These are phyloP conservation scores for Eupithecia exiguata DNA, from an alignment of 2,888 invertebrate genomes.

Conservation along the genomic window DNA sequence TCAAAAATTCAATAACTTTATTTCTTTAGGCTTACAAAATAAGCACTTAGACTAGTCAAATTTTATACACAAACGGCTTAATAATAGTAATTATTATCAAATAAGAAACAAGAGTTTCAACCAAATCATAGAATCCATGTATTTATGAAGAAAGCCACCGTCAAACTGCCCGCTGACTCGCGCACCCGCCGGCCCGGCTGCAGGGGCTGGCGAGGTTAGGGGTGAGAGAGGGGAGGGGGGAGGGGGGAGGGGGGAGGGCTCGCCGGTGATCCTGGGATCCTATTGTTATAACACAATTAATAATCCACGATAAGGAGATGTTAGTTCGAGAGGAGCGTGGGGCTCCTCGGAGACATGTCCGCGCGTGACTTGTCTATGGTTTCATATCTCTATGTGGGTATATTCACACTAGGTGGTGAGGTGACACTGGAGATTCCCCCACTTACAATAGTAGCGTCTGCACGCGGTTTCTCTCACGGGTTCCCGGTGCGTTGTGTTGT, in stretches of 20 bases:
- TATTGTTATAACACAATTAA: slow-evolving; percentile 54
- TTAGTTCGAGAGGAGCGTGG: neutral
- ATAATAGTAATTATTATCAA: too few species aligned
- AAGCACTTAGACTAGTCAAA: too few species aligned
- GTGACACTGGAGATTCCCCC: neutral
- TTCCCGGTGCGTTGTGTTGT: too few species aligned
- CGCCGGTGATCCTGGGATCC: slow-evolving; percentile 37
- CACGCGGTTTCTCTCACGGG: neutral
- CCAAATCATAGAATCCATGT: too few species aligned
- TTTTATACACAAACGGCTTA: too few species aligned
- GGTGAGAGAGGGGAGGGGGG: neutral
- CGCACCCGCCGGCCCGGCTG: neutral
- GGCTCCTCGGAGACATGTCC: neutral
- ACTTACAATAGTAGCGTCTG: neutral
- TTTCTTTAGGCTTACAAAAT: too few species aligned
- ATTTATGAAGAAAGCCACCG: neutral
- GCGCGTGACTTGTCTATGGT: neutral
- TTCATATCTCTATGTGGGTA: neutral
- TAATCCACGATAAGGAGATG: slow-evolving; percentile 33
- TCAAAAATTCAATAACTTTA: too few species aligned
- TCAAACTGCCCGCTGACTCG: neutral
- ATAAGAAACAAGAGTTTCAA: too few species aligned
- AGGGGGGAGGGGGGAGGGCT: neutral
- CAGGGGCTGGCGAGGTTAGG: neutral
- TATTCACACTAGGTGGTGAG: neutral